Base-by-base conservation (phyloP, 2,888 invertebrate species). In the Cetonia aurata region DNA sequence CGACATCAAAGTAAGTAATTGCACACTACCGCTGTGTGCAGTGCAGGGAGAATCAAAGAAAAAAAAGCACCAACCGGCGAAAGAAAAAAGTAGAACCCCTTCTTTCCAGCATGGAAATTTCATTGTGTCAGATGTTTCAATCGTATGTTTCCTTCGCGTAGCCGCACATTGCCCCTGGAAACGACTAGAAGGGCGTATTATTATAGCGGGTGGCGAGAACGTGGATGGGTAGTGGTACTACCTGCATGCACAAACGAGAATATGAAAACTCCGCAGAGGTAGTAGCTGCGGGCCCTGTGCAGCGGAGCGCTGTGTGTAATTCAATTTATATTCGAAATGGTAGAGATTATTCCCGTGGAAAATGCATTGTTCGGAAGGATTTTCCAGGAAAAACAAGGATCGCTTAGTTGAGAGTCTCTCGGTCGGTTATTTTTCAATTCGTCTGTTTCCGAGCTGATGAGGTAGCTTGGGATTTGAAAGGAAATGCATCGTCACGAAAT, bases 261-360 rank as follows among this genome's bases (percentile, higher is more conserved):
- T 9, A 37, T 10, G 37, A 37, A 10, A 37, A 10, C 37, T 37
- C 8, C 25, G 52, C 17, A 10, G 48, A 10, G 1, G 57, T 15
- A 13, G 31, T 60, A 65, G 46, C 50, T 33, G 48, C 48, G 33
- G 12, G 33, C 37, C 10, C 10, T 6, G 33, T 37, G 37, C 50
- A 42, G 3, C 48, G 17, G n/a, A n/a, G n/a, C 15, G 50, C 17
- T 37, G 50, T 50, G 8, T 57, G 41, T 41, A 42, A 50, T 65
- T 65, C 62, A 65, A 65, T 65, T 65, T 65, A 65, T 65, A 65
- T 65, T 65, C 62, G 50, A 19, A 65, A 62, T 50, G 50, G 62
- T 50, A 15, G 62, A 65, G 50, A 62, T 65, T 65, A 65, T 65
- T 50, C 50, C 48, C 33, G 50, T 37, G 62, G 62, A 65, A 62